phyloP scores from a whole-genome alignment of 2,888 invertebrate genomes.

The Colostygia pectinataria region DNA sequence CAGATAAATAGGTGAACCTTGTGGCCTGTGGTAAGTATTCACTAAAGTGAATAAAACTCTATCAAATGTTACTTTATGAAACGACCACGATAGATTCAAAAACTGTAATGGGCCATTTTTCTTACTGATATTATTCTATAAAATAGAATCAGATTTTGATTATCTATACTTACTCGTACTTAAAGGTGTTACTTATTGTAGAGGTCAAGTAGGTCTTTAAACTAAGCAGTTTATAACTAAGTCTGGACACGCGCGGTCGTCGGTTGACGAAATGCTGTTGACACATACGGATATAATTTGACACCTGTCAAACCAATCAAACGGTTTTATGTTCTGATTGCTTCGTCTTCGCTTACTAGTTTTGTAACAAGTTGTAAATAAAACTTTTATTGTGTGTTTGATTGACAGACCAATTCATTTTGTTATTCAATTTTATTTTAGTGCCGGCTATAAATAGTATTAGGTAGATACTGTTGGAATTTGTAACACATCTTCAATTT shows the following conservation, averaged over 20 bases:
- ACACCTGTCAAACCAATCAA: conserved; percentile 28
- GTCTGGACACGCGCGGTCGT: background rate
- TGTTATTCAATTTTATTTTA: conserved; percentile 23
- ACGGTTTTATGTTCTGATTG: conserved; percentile 10
- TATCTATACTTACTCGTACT: no score
- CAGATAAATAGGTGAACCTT: no score
- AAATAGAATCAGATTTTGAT: no score
- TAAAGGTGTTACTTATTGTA: no score
- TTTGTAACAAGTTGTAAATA: conserved; percentile 20
- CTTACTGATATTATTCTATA: no score
- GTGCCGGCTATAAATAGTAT: conserved; percentile 14
- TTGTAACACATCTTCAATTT: conserved; percentile 9
- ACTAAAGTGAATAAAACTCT: no score
- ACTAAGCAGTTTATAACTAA: background rate
- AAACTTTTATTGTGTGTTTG: conserved; percentile 11
- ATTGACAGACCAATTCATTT: conserved; percentile 25
- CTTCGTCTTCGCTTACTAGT: conserved; percentile 9
- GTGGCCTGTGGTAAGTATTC: no score
- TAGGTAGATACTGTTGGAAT: conserved; percentile 18
- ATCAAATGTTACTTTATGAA: no score
- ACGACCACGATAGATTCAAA: no score
- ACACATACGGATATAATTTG: conserved; percentile 19
- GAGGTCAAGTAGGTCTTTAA: background rate
- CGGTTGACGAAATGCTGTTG: conserved; percentile 16
- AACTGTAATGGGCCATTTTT: no score